Conservation (phyloP, 2,113 vertebrate genomes). For the Nymphicus hollandicus region DNA sequence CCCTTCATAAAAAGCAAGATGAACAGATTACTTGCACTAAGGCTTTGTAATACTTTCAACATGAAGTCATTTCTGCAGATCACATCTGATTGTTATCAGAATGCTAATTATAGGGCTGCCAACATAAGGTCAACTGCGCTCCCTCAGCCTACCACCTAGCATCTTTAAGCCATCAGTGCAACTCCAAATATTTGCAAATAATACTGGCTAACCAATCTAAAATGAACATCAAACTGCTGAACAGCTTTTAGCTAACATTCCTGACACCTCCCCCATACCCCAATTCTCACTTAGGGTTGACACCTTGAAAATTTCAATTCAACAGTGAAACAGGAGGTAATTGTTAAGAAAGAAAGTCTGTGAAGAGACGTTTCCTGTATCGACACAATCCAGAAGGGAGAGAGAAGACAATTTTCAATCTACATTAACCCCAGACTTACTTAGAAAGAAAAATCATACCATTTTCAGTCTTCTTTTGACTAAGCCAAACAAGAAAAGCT, state of each 20-base stretch:
- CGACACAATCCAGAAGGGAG: background rate
- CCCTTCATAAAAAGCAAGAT: background rate
- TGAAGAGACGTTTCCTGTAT: background rate
- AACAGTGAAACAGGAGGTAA: background rate
- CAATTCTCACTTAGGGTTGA: background rate
- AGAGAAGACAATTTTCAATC: background rate
- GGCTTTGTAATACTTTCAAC: conserved; percentile 10
- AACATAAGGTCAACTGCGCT: background rate
- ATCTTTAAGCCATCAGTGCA: background rate
- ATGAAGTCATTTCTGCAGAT: conserved; percentile 8
- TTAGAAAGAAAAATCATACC: background rate
- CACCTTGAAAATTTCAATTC: background rate
- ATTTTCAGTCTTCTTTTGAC: background rate
- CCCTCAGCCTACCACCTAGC: background rate
- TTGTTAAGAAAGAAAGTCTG: background rate
- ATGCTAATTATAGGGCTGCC: background rate
- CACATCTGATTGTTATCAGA: conserved; percentile 11
- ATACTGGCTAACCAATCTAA: background rate
- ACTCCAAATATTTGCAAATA: background rate
- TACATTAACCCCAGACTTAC: background rate
- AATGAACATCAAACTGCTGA: background rate
- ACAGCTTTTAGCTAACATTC: background rate
- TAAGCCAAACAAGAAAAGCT: background rate
- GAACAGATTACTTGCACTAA: background rate
- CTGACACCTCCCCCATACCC: background rate